A percentile compares a stretch with the other conserved stretches of the same genome.
These are phyloP conservation scores for Parauchenoglanis ngamensis DNA, from an alignment of 2,797 vertebrate genomes.

Conservation along the genomic window DNA sequence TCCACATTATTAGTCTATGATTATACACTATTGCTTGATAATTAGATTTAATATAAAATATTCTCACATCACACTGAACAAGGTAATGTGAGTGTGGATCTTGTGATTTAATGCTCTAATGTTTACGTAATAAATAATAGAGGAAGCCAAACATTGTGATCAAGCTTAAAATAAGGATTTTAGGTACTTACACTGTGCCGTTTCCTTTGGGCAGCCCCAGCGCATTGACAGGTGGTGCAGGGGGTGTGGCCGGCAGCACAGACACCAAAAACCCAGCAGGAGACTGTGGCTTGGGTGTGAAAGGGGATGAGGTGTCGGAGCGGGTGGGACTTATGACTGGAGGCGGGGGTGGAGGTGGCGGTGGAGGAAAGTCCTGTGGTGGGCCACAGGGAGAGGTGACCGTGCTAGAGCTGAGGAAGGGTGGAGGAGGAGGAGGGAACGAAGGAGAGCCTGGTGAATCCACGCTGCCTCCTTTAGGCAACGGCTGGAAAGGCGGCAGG, in stretches of 20 bases:
- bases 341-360: conserved; percentile 75
- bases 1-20: too few relatives aligned
- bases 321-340: conserved; percentile 70
- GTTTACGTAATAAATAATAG: neutral
- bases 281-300: conserved; percentile 76
- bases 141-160: neutral
- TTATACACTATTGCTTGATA: neutral
- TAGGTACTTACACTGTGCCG: conserved; percentile 85
- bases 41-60: neutral
- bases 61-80: neutral
- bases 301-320: conserved; percentile 80
- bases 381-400: conserved; percentile 77
- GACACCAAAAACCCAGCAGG: conserved; percentile 93
- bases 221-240: conserved; percentile 81
- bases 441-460: conserved; percentile 88
- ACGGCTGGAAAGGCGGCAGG: conserved; percentile 76
- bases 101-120: neutral
- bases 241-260: conserved; percentile 83
- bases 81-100: neutral
- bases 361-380: conserved; percentile 74
- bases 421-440: conserved; percentile 86
- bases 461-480: conserved; percentile 76
- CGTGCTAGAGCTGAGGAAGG: conserved; percentile 80
- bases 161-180: neutral
- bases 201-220: conserved; percentile 94